Base-by-base conservation (phyloP, 2,113 vertebrate genomes). In the Canis aureus region DNA sequence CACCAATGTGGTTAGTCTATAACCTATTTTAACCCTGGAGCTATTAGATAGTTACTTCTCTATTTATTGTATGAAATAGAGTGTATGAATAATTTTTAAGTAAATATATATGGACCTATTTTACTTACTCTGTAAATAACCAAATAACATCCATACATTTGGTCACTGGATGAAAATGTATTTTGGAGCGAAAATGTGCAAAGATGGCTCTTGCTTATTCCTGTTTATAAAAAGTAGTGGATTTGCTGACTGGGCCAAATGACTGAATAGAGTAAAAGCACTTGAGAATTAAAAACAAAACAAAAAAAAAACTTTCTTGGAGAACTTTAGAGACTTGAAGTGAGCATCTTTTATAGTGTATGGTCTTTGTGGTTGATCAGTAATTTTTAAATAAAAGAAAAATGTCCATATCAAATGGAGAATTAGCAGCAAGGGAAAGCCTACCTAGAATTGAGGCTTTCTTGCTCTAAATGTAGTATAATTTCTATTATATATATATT, bases 301-400 rank as follows among this genome's bases (percentile, higher is more conserved):
- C 29, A 35, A 29, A 51, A 85, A 85, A 38, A 76, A 67, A 32
- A 38, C n/a, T 55, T 11, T 22, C 67, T 73, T 55, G 17, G 49
- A 43, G 23, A 73, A 29, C 6, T 80, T 95, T 67, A 82, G 59
- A 91, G 64, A 67, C 29, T 69, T 23, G 6, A 60, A 88, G 38
- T 76, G 49, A 82, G 15, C 66, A 6, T 81, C 38, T 6, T 71
- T 84, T 91, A 67, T 38, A 55, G n/a, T 67, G 25, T 55, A 67
- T 19, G 27, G 55, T 6, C 76, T 83, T 89, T 20, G 8, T 25
- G 23, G 51, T 57, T 84, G 69, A 76, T 83, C 59, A 35, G 8
- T 89, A 53, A 59, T 87, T 53, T 86, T 94, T 43, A 53, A 66
- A 82, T 57, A 66, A 90, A 94, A 55, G 3, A 91, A 35, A 93